Evolutionary conservation across 2,113 vertebrate species (phyloP).

Genomic region (Lasiurus cinereus): DNA sequence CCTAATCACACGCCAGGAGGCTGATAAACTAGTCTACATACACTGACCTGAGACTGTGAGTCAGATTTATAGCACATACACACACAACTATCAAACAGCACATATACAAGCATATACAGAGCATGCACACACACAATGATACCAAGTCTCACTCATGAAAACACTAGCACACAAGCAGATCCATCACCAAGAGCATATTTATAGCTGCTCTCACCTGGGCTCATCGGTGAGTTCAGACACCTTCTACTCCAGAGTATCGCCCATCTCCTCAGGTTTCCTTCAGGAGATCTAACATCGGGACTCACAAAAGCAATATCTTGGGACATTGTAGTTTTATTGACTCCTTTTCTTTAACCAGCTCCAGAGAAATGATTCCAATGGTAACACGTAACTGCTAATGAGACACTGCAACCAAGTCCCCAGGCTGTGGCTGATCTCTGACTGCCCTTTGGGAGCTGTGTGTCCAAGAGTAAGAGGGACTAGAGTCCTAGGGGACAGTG

Average conservation of each 20-base stretch:
- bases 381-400: neutral
- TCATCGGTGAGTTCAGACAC: neutral
- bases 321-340: too few species aligned
- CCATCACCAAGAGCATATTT: neutral
- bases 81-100: neutral
- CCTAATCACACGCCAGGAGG: accelerated
- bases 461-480: neutral
- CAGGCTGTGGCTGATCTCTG: neutral
- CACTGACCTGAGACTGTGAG: neutral
- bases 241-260: neutral
- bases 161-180: neutral
- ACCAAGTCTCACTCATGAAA: neutral
- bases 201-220: neutral
- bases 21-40: neutral
- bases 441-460: neutral
- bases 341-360: neutral
- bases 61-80: neutral
- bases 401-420: neutral
- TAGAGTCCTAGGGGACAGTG: neutral
- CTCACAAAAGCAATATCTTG: neutral
- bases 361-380: neutral
- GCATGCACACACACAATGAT: neutral
- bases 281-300: neutral
- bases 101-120: accelerated
- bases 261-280: neutral